A percentile compares a stretch with the other conserved stretches of the same genome.
Conservation (phyloP, 2,888 invertebrate genomes). For the Drosophila setosimentum region DNA sequence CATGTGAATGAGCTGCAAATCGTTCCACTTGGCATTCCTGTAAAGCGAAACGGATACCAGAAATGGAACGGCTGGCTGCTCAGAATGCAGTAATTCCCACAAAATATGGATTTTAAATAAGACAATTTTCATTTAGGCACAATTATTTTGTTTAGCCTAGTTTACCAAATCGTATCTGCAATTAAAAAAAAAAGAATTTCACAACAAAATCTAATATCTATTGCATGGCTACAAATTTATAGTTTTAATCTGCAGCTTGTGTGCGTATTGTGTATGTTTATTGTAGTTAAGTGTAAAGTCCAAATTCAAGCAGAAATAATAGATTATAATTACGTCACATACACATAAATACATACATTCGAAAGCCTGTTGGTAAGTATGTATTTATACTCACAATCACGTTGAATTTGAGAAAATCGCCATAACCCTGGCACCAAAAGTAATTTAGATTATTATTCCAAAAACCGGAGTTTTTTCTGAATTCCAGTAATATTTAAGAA, state of each 20-base stretch:
- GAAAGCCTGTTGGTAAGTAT: not conserved
- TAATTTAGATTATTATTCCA: too few relatives aligned
- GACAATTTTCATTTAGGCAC: not conserved
- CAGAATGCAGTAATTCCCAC: not conserved
- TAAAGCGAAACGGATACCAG: not conserved
- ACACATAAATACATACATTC: not conserved
- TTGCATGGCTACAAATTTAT: not conserved
- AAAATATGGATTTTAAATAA: not conserved
- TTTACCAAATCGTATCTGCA: not conserved
- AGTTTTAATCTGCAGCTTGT: not conserved
- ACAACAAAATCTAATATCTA: not conserved
- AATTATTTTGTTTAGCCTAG: not conserved
- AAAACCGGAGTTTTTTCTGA: not conserved
- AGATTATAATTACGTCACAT: not conserved
- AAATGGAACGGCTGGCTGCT: not conserved
- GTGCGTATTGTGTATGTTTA: not conserved
- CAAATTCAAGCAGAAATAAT: not conserved
- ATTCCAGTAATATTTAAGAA: not conserved
- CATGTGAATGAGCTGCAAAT: conserved; percentile 40
- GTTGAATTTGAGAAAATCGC: too few relatives aligned
- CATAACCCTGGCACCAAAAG: too few relatives aligned
- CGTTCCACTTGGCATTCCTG: conserved; percentile 26
- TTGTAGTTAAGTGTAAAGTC: not conserved
- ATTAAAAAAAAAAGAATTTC: too few relatives aligned
- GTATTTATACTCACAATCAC: not conserved